These are phyloP conservation scores for Hoplodrina ambigua DNA, from an alignment of 2,888 invertebrate species.

Conservation along the genomic window DNA sequence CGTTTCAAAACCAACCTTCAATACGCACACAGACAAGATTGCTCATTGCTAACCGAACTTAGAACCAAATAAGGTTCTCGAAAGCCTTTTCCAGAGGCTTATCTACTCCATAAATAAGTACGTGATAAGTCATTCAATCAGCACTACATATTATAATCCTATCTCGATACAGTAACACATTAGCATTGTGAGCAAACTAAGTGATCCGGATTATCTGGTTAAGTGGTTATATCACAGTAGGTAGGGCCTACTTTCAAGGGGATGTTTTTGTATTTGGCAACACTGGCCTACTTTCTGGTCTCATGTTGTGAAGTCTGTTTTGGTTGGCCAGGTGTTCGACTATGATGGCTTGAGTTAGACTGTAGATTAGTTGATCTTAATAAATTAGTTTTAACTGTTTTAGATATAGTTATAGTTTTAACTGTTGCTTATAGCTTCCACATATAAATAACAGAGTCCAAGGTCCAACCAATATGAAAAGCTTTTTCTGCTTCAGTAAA, in stretches of 20 bases:
- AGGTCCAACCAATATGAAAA: no score
- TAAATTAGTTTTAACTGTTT: background rate
- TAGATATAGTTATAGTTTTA: no score
- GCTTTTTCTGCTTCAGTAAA: no score
- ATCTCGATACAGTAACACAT: background rate
- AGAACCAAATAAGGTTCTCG: conserved; percentile 5
- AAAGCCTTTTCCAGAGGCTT: background rate
- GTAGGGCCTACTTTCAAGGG: conserved; percentile 21
- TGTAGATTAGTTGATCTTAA: background rate
- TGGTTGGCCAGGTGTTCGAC: background rate
- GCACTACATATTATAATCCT: background rate
- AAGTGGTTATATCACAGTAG: conserved; percentile 7
- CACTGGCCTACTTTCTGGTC: conserved; percentile 20
- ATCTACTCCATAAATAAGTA: background rate
- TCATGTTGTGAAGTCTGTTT: background rate
- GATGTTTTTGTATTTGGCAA: conserved; percentile 22
- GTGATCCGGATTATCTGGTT: conserved; percentile 44
- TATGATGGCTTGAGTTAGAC: background rate
- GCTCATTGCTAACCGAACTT: background rate
- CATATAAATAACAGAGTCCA: no score
- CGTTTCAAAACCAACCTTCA: no score
- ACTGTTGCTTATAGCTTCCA: no score
- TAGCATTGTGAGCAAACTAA: conserved; percentile 20
- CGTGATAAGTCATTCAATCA: background rate
- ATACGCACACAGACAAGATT: no score